Evolutionary conservation across 2,113 vertebrate genomes (phyloP).

Genomic region (Caretta caretta): DNA sequence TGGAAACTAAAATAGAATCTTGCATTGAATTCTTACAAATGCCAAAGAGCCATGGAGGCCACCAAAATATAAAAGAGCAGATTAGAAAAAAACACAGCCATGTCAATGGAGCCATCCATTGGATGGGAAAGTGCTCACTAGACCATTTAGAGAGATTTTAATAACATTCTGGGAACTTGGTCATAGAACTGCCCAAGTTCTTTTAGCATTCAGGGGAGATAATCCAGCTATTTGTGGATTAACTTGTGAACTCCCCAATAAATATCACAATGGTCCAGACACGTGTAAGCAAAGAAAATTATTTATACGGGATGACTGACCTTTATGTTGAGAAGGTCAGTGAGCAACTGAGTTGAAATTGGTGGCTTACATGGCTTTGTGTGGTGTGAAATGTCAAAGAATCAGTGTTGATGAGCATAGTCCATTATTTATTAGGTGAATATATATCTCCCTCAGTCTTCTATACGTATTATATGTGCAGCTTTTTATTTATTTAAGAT

Average conservation of each 20-base stretch:
- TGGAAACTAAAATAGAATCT: not conserved
- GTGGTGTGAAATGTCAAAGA: not conserved
- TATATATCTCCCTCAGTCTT: not conserved
- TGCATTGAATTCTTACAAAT: not conserved
- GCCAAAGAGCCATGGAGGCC: not conserved
- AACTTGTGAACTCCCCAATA: not conserved
- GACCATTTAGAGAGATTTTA: not conserved
- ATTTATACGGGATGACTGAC: conserved; percentile 11
- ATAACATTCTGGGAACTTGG: not conserved
- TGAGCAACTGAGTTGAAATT: conserved; percentile 6
- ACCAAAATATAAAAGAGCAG: not conserved
- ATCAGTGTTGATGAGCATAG: not conserved
- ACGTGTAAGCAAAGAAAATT: not conserved
- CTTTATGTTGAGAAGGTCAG: conserved; percentile 48
- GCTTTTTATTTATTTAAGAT: not conserved
- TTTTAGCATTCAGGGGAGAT: not conserved
- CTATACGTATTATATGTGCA: not conserved
- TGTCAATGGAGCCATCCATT: not conserved
- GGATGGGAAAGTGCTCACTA: not conserved
- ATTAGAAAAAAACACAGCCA: not conserved
- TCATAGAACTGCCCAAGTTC: not conserved
- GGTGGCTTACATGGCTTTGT: not conserved
- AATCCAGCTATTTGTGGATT: not conserved
- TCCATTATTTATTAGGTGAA: not conserved
- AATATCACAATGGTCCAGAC: conserved; percentile 1